Base-by-base conservation (phyloP, 2,888 invertebrate species). In the Helleia helle region DNA sequence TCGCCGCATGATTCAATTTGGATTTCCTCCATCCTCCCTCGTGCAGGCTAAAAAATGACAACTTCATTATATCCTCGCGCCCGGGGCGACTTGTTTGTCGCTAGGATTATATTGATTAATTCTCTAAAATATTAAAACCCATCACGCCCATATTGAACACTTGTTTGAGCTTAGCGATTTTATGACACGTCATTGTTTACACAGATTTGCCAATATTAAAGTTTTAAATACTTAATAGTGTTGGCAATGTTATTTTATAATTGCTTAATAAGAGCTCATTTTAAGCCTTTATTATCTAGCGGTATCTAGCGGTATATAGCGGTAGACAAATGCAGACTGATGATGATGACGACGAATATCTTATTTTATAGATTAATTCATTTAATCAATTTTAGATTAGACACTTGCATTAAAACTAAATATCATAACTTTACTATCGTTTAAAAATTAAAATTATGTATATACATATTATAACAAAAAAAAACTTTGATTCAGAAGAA, bases 1-100 rank as follows among this genome's bases (percentile, higher is more conserved):
- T 83, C 84, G 87, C 85, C 86, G 81, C 86, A 86, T 86, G 86
- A 88, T 88, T 88, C 88, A 88, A 88, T 88, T 88, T 88, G 84
- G 88, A 88, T 88, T 88, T 88, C 79, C 83, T 83, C 74, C 81
- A 80, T 77, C 80, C 75, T 81, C 81, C 83, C 80, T 62, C 61
- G 72, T 69, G 74, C 67, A 63, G 75, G 59, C 83, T 81, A 84
- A 84, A 84, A 84, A 84, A 84, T 84, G 83, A 84, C 84, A 84
- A 84, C 83, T 84, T 84, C 84, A 84, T 84, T 84, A 84, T 76
- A 83, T 77, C 76, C 79, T 77, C 69, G 61, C 69, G 69, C 76
- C 76, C 71, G 65, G 55, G 81, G 81, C 71, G 71, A 73, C 69
- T 83, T 84, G 83, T 84, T 84, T 84, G 83, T 76, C 61, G 69